Evolutionary conservation across 2,888 invertebrate genomes (phyloP).

Genomic region (Drosophila meridiana): DNA sequence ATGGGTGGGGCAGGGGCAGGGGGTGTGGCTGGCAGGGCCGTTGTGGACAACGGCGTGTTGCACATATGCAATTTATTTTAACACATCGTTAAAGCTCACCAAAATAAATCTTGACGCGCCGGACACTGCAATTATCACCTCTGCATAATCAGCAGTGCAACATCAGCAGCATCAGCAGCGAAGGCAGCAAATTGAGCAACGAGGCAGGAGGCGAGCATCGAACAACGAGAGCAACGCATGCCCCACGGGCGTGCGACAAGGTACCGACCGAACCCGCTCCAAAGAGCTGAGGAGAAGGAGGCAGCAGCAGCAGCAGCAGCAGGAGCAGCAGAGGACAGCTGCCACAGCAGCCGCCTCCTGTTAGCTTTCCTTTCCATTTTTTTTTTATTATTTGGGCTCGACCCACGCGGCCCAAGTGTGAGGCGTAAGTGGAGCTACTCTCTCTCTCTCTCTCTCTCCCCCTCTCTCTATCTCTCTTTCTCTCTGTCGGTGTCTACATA

Average conservation of each 20-base stretch:
- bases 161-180: constrained; percentile 22
- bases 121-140: constrained; percentile 84
- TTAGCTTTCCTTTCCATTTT: constrained; percentile 67
- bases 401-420: constrained; percentile 69
- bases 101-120: constrained; percentile 82
- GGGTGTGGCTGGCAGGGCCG: constrained; percentile 4
- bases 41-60: constrained; percentile 26
- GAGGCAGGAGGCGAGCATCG: constrained; percentile 34
- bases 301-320: constrained; percentile 60
- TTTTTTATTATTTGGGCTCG: constrained; percentile 39
- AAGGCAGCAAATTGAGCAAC: constrained; percentile 50
- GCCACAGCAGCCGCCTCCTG: constrained; percentile 41
- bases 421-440: neutral
- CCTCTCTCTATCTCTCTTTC: too few species aligned
- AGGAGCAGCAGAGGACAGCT: constrained; percentile 59
- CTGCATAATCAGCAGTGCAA: constrained; percentile 74
- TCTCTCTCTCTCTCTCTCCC: too few species aligned
- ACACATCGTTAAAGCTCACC: constrained; percentile 82
- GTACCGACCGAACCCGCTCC: constrained; percentile 6
- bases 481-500: constrained; percentile 38
- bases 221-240: constrained; percentile 78
- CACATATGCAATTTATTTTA: constrained; percentile 83
- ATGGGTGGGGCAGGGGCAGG: constrained; percentile 4
- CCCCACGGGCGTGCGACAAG: constrained; percentile 57
- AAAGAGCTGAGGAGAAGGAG: neutral